Percentiles rank a stretch among this genome's conserved stretches.
phyloP scores from a whole-genome alignment of 2,113 vertebrate species.

The Phoenicopterus ruber region DNA sequence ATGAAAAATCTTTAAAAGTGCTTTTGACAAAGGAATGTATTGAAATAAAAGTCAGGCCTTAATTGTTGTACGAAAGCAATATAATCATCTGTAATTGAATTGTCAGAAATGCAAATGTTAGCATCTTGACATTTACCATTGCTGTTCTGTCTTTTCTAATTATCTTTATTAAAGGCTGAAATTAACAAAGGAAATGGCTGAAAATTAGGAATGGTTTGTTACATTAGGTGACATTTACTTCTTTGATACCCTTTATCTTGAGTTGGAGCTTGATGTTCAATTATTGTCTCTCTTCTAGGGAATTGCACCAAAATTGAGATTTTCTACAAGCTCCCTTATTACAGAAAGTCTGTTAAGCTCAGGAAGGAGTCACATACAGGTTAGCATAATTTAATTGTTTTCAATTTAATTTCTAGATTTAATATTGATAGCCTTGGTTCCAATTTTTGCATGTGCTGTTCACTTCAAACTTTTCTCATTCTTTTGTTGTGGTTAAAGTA shows the following conservation, averaged over 20 bases:
- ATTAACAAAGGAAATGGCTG: constrained; percentile 67
- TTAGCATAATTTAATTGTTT: constrained; percentile 67
- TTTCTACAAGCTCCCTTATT: constrained; percentile 87
- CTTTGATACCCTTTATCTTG: constrained; percentile 63
- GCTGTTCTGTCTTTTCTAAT: constrained; percentile 73
- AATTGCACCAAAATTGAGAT: constrained; percentile 92
- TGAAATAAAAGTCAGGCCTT: constrained; percentile 65
- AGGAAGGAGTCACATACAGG: constrained; percentile 76
- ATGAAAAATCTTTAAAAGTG: constrained; percentile 54
- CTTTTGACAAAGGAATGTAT: constrained; percentile 56
- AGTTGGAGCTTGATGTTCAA: constrained; percentile 68
- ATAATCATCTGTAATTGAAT: constrained; percentile 71
- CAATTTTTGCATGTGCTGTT: constrained; percentile 15
- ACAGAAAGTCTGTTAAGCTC: constrained; percentile 81
- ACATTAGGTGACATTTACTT: constrained; percentile 72
- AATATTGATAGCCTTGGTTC: constrained; percentile 32
- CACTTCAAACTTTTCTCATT: constrained; percentile 37
- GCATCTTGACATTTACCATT: constrained; percentile 72
- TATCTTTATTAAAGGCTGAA: constrained; percentile 73
- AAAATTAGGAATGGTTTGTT: constrained; percentile 68
- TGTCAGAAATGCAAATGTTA: constrained; percentile 74
- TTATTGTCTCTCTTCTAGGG: constrained; percentile 79
- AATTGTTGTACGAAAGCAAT: constrained; percentile 69
- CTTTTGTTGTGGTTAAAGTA: constrained; percentile 48
- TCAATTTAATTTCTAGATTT: constrained; percentile 54